Conservation (phyloP, 35 echinoderm and acorn worm genomes). For the Eucidaris tribuloides region DNA sequence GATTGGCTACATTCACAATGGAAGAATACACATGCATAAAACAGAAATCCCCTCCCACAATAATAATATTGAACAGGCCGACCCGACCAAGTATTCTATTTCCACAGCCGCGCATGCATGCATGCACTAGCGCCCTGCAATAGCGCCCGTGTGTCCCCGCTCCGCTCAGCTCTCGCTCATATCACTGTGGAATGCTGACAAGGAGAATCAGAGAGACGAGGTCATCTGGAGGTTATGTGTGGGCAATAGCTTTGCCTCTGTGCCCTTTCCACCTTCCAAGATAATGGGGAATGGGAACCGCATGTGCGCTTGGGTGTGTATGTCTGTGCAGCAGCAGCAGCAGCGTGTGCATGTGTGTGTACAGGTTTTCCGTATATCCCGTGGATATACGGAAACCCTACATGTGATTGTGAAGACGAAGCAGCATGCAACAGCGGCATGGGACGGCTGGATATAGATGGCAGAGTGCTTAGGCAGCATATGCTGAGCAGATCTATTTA, state of each 20-base stretch:
- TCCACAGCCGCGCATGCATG: not conserved
- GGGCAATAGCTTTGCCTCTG: constrained; percentile 22
- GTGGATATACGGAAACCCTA: not conserved
- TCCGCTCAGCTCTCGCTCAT: not conserved
- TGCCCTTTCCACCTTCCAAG: constrained; percentile 20
- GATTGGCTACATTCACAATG: too few species aligned
- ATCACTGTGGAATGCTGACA: constrained; percentile 33
- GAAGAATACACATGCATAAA: too few species aligned
- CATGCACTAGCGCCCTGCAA: too few species aligned
- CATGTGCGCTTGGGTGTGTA: not conserved
- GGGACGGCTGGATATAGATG: not conserved
- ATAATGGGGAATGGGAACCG: not conserved
- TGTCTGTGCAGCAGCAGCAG: not conserved
- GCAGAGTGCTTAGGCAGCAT: not conserved
- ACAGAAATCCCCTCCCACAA: too few species aligned
- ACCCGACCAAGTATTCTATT: too few species aligned
- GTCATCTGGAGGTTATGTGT: constrained; percentile 31
- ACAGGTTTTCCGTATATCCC: too few species aligned
- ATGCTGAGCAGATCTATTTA: not conserved
- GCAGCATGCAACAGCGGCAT: not conserved
- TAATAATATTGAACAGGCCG: too few species aligned
- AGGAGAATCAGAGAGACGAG: not conserved
- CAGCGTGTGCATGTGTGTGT: not conserved
- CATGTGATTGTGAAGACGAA: not conserved
- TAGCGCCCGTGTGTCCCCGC: too few species aligned